Base-by-base conservation (phyloP, 2,888 invertebrate genomes). In the Sphaeridia pumilis region DNA sequence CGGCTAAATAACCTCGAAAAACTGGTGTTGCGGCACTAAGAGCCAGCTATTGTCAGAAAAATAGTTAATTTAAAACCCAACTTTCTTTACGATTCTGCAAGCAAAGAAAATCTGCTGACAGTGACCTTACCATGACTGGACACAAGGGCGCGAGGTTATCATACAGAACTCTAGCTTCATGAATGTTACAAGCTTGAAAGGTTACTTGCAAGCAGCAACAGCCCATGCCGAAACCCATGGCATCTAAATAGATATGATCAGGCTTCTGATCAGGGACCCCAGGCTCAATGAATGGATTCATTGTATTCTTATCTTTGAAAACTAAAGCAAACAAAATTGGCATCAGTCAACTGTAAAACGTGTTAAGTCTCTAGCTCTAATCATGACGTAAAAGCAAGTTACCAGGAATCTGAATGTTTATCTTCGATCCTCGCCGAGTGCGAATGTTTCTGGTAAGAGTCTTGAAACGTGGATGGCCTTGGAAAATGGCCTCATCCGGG, bases 211-310 rank as follows among this genome's bases (percentile, higher is more conserved):
- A 76, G 69, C 95, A 97, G 67, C 90, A 93, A 71, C 94, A 94
- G 27, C 98, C 98, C 98, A 98, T 98, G 51, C 95, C 97, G 71
- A 98, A 98, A 24, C 95, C 97, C 97, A 98, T 97, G 1, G 93
- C 90, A 72, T 99, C 98, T 84, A 98, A 83, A 68, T 97, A 93
- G 59, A 99, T 87, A 67, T 92, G 88, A 74, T 95, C 87, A 0
- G 87, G 86, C 1, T 81, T 82, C 12, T 65, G 68, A 46, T 78
- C 77, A 46, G 81, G 79, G 62, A 77, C 73, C 55, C 73, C 72
- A 66, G 79, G 75, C 67, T 83, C 83, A 56, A 74, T 69, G 65
- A 92, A 85, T 3, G 92, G 92, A 57, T 79, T 76, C 64, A 81
- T 78, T 1, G 97, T 97, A 66, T 90, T 84, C 61, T 75, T 74